A percentile compares a stretch with the other conserved stretches of the same genome.
These are phyloP conservation scores for Triplophysa siluroides DNA, from an alignment of 2,113 vertebrate species.

Conservation along the genomic window DNA sequence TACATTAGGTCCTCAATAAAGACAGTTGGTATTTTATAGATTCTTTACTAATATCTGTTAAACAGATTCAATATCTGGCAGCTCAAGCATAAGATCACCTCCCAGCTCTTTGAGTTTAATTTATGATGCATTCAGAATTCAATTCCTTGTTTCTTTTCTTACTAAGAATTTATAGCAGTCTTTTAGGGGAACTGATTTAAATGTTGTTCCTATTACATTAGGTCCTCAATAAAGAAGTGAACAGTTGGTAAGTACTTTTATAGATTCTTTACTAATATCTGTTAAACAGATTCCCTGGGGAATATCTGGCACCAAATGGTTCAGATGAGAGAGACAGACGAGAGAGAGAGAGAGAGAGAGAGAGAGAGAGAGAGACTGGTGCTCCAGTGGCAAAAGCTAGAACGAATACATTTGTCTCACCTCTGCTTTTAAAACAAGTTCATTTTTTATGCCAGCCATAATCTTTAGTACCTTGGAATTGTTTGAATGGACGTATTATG, in stretches of 20 bases:
- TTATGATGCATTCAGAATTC: slow-evolving; percentile 36
- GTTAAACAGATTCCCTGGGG: slow-evolving; percentile 30
- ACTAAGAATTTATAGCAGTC: neutral
- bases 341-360: neutral
- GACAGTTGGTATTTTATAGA: neutral
- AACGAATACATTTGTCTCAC: slow-evolving; percentile 4
- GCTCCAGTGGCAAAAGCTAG: neutral
- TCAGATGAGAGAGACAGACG: neutral
- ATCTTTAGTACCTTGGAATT: neutral
- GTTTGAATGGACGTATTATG: neutral
- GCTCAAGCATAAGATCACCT: too few relatives aligned
- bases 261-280: slow-evolving; percentile 7
- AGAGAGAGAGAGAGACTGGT: neutral
- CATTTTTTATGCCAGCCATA: neutral
- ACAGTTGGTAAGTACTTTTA: neutral
- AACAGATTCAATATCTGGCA: too few relatives aligned
- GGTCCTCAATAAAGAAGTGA: neutral
- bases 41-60: slow-evolving; percentile 15
- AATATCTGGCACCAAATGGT: slow-evolving; percentile 10
- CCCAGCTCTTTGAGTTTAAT: too few relatives aligned
- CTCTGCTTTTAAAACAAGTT: neutral
- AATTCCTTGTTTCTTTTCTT: slow-evolving; percentile 23
- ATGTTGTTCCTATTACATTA: neutral
- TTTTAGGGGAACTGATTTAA: slow-evolving; percentile 18
- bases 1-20: neutral